These are phyloP conservation scores for Drosophila nigricruria DNA, from an alignment of 2,888 invertebrate species.

Conservation along the genomic window DNA sequence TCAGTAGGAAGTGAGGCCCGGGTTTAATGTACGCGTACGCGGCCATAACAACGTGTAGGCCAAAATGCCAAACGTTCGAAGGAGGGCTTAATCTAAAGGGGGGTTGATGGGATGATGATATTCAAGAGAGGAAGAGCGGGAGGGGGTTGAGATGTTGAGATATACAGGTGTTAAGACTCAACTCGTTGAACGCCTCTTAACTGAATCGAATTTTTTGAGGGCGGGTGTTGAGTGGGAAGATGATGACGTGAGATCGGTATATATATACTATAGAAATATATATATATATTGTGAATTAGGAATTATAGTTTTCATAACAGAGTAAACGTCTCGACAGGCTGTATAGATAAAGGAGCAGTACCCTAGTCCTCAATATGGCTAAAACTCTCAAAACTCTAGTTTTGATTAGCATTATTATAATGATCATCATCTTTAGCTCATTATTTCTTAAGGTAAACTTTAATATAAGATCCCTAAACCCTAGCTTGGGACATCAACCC, in stretches of 20 bases:
- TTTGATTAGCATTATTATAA: not conserved
- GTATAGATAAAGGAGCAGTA: not conserved
- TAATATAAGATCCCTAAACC: not conserved
- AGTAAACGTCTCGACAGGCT: not conserved
- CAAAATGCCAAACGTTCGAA: constrained; percentile 30
- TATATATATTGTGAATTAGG: not conserved
- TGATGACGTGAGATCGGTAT: constrained; percentile 39
- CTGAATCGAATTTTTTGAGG: constrained; percentile 31
- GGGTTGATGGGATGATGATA: not conserved
- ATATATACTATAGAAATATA: not conserved
- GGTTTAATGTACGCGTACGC: constrained; percentile 64
- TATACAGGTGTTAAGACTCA: constrained; percentile 55
- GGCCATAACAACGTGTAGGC: constrained; percentile 59
- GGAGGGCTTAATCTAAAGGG: not conserved
- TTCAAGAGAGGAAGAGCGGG: too few species aligned
- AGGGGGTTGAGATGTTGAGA: not conserved
- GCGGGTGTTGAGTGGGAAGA: constrained; percentile 13
- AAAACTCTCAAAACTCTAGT: too few species aligned
- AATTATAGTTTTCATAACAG: not conserved
- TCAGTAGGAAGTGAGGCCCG: constrained; percentile 66
- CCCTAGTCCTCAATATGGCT: too few species aligned
- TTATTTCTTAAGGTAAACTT: not conserved
- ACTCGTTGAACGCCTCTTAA: constrained; percentile 34
- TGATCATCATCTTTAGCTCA: not conserved
- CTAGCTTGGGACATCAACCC: not conserved